Base-by-base conservation (phyloP, 2,888 invertebrate species). In the Argyra leucocephala region DNA sequence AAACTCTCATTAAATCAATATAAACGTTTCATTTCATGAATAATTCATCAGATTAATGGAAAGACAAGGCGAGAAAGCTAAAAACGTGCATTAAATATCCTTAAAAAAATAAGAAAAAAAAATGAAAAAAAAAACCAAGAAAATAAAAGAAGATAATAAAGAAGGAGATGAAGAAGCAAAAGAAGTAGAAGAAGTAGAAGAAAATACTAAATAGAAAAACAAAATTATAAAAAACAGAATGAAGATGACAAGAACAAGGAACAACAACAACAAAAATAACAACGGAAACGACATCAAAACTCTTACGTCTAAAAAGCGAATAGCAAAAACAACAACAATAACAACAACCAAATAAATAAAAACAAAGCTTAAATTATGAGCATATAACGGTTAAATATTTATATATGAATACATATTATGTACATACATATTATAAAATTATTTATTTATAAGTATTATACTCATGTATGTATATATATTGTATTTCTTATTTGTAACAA, bases 1-100 rank as follows among this genome's bases (percentile, higher is more conserved):
- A 59, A 59, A 59, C 18, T 59, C 59, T 59, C 59, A 59, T 59
- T 59, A 59, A 59, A 59, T 59, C 59, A 59, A 59, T 59, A 59
- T 59, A 59, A 59, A 59, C 59, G 59, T 59, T 59, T 59, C 59
- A 18, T 59, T 59, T 59, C 59, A 59, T 59, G 23, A 59, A 59
- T 59, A 59, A 59, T 59, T 59, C 59, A 59, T 59, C 22, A 59
- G 59, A 59, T 59, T 59, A 59, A 59, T 59, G 59, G 23, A 59
- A 57, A 59, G 48, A 48, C 48, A 48, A 48, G 48, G 48, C 48
- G 48, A 48, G 48, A 48, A 48, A 48, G 48, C 48, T 48, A 48
- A 48, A 48, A 48, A 48, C 48, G 48, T 48, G 48, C 48, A 48
- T 48, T 48, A 48, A 48, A 48, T 10, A 37, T 48, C 2, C 18